Percentiles rank a stretch among this genome's conserved stretches.
phyloP scores from a whole-genome alignment of 23 tunicate genomes.

The Trididemnum clinides region DNA sequence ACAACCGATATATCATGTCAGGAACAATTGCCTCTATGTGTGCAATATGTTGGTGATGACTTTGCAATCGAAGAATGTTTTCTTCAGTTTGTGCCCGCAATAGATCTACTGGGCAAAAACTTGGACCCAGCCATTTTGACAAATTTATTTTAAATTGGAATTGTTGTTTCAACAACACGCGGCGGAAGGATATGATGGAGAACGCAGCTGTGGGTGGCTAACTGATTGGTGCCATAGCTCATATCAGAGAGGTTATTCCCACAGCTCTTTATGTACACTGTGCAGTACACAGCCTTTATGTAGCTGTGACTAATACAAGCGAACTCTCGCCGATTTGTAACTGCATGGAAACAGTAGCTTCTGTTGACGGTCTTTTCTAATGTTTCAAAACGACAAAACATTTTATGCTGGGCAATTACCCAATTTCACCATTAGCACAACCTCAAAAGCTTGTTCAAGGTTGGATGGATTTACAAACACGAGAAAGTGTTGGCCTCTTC shows the following conservation, averaged over 20 bases:
- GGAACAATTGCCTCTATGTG: not conserved
- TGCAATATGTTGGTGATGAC: not conserved
- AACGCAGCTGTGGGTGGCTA: conserved; percentile 15
- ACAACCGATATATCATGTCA: not conserved
- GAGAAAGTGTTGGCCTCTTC: not conserved
- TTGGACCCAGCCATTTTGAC: not conserved
- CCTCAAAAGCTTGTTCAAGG: conserved; percentile 17
- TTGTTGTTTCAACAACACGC: not conserved
- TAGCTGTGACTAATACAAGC: no score
- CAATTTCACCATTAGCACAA: not conserved
- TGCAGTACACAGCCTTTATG: conserved; percentile 16
- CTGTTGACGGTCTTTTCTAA: not conserved
- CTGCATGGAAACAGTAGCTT: conserved; percentile 3
- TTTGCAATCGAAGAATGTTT: conserved; percentile 20
- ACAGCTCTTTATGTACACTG: conserved; percentile 17
- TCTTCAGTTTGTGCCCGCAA: conserved; percentile 3
- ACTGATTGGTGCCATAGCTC: conserved; percentile 5
- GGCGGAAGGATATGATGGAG: conserved; percentile 23
- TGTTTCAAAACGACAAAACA: not conserved
- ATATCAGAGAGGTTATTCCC: conserved; percentile 12
- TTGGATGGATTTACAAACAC: not conserved
- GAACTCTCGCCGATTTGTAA: no score
- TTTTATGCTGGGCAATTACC: not conserved
- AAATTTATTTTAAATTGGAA: conserved; percentile 7
- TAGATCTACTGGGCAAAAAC: not conserved